Base-by-base conservation (phyloP, 2,113 vertebrate species). In the Numida meleagris region DNA sequence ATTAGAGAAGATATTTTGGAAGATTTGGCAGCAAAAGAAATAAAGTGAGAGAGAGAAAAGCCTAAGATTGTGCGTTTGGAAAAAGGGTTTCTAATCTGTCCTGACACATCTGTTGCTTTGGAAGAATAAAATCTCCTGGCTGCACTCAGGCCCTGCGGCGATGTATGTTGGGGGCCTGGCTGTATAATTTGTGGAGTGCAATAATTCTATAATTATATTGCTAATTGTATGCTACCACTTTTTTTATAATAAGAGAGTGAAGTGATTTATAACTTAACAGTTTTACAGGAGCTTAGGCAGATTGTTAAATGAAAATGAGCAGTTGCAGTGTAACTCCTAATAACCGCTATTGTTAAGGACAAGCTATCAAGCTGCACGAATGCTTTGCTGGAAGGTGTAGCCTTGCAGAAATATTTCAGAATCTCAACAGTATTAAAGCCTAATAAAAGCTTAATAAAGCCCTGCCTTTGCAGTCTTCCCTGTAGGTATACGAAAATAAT, bases 201-300 rank as follows among this genome's bases (percentile, higher is more conserved):
- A 63, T 94, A 95, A 90, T 95, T 95, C 92, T 75, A 68, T 94
- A 94, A 96, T 95, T 97, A 81, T 84, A 83, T 86, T 86, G 70
- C 75, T 97, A 95, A 97, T 97, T 97, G 51, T 81, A 25, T 72
- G 86, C 93, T 94, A 94, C 80, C 24, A 17, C 33, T 57, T 86
- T 89, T 94, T 93, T 88, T 71, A 78, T 83, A 94, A 86, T 80
- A 91, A 74, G 20, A 78, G 43, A 91, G 61, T 67, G 82, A 89
- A 89, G 63, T 90, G 76, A 94, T 96, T 95, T 95, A 91, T 93
- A 91, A 81, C 51, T 65, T 83, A 72, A 63, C 76, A 91, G 82
- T 88, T 95, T 95, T 94, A 91, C 85, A 82, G 76, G 51, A 81
- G 88, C 65, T 94, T 68, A 90, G 89, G 40, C 73, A 91, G 91